Evolutionary conservation across 2,888 invertebrate species (phyloP).

Genomic region (Melikaiella ostensackeni): DNA sequence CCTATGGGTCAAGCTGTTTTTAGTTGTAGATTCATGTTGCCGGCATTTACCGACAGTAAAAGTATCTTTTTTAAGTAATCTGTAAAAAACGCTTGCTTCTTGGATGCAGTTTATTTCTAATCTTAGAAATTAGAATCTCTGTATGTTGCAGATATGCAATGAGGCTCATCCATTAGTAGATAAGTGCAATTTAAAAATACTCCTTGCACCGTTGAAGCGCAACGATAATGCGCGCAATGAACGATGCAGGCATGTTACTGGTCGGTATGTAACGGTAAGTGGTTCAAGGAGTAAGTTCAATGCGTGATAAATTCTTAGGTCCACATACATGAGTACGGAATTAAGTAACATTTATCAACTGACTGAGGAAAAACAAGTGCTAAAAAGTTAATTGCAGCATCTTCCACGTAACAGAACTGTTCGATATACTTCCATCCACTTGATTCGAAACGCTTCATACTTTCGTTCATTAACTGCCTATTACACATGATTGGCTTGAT

Average conservation of each 20-base stretch:
- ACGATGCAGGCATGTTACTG: conserved; percentile 1
- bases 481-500: conserved; percentile 5
- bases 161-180: not conserved
- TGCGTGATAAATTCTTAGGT: conserved; percentile 36
- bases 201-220: conserved; percentile 16
- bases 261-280: conserved; percentile 20
- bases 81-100: too few species aligned
- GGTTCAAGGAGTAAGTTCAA: conserved; percentile 36
- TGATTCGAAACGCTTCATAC: not conserved
- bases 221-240: conserved; percentile 31
- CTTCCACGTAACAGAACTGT: not conserved
- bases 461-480: conserved; percentile 12
- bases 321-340: not conserved
- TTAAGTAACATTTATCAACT: conserved; percentile 28
- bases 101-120: not conserved
- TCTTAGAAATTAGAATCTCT: not conserved
- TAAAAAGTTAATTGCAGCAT: conserved; percentile 38
- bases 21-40: too few species aligned
- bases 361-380: conserved; percentile 7
- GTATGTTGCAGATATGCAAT: not conserved
- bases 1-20: too few species aligned
- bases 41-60: too few species aligned
- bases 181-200: not conserved
- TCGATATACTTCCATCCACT: not conserved
- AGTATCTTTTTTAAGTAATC: too few species aligned